Evolutionary conservation across 2,797 vertebrate species (phyloP).

Genomic region (Phalloptychus januarius): DNA sequence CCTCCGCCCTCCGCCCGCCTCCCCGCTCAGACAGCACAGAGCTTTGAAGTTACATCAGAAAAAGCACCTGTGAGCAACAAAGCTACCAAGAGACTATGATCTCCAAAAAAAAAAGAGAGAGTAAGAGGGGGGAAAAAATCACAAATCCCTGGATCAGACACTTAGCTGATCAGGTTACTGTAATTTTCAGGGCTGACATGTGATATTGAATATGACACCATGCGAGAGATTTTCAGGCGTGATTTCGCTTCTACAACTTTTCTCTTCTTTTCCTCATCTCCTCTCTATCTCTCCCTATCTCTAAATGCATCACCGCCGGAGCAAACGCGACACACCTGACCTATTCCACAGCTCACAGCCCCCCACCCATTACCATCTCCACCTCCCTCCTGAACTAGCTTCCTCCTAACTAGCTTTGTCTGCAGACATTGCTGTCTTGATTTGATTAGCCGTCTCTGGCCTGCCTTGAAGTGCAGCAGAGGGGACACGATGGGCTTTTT

Average conservation of each 20-base stretch:
- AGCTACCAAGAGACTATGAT: slow-evolving; percentile 52
- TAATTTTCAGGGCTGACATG: slow-evolving; percentile 11
- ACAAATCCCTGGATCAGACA: slow-evolving; percentile 27
- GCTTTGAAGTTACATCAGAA: slow-evolving; percentile 76
- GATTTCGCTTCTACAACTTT: slow-evolving; percentile 3
- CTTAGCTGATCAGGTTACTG: slow-evolving; percentile 47
- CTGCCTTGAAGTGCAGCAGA: slow-evolving; percentile 38
- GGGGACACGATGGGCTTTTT: slow-evolving; percentile 60
- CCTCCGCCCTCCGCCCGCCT: slow-evolving; percentile 44
- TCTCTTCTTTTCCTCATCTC: neutral
- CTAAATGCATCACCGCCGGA: slow-evolving; percentile 15
- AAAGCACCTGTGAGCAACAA: slow-evolving; percentile 59
- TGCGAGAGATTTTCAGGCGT: neutral
- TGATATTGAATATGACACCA: neutral
- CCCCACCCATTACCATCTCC: neutral
- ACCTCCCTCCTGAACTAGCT: slow-evolving; percentile 19
- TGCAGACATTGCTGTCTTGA: slow-evolving; percentile 43
- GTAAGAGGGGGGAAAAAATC: slow-evolving; percentile 28
- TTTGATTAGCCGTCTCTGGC: slow-evolving; percentile 67
- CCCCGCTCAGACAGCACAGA: slow-evolving; percentile 21
- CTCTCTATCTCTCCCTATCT: neutral
- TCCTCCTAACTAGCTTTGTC: slow-evolving; percentile 53
- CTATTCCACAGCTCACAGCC: neutral
- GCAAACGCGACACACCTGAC: slow-evolving; percentile 29
- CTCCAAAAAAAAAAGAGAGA: slow-evolving; percentile 4